Base-by-base conservation (phyloP, 2,888 invertebrate species). In the Eulithis prunata region DNA sequence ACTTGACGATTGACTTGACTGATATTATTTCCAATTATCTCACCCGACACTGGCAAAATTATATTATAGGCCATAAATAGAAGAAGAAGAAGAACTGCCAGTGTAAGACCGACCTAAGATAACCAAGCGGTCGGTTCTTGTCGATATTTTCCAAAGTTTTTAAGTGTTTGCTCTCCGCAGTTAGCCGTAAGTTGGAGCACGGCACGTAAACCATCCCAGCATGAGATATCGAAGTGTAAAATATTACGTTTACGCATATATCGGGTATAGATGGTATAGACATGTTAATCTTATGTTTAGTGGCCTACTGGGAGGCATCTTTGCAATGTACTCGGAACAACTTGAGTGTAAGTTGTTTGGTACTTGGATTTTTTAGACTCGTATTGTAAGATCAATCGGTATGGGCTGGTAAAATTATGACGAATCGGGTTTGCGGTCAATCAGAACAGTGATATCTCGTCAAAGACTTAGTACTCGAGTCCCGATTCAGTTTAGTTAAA, bases 151-250 rank as follows among this genome's bases (percentile, higher is more conserved):
- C 12, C 12, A 54, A 73, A 71, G 64, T 70, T 69, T 41, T 66
- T 63, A 64, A 69, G 56, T 66, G 61, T 61, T 53, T 46, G 58
- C 59, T 47, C 57, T 13, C 21, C 49, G 21, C 57, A 14, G 63
- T 61, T 38, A 41, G 51, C 62, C 69, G 60, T 66, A 58, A 64
- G 62, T 66, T 66, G 21, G 13, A 78, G 12, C 54, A 54, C 11
- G 36, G 79, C 80, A 84, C 83, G 85, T 81, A 78, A 73, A 77
- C 77, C 78, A 75, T n/a, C 28, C 11, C 11, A 82, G 81, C 80
- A 82, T 80, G 80, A 81, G 80, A 83, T 85, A 85, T 84, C 80
- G 85, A 81, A 81, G 75, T 78, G 80, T 87, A 82, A 85, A 83
- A 85, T 85, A 86, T 84, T 79, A 80, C 78, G 76, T 75, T 69